Percentiles rank a stretch among this genome's conserved stretches.
Evolutionary conservation across 2,888 invertebrate genomes (phyloP).

Genomic region (Drosophila suboccidentalis): DNA sequence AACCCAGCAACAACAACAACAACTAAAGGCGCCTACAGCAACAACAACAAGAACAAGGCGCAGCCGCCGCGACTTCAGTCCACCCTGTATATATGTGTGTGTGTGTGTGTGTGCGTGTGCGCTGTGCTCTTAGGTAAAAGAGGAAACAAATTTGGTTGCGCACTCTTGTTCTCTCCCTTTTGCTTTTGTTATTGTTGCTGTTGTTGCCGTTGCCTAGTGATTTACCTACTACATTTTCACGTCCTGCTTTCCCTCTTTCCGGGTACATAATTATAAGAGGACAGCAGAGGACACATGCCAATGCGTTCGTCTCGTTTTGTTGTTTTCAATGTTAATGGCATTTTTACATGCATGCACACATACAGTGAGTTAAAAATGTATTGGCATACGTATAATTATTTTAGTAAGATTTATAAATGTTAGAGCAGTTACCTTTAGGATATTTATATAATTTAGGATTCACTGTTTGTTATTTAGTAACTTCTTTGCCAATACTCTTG

Average conservation of each 20-base stretch:
- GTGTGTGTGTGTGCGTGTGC: conserved; percentile 21
- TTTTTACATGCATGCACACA: conserved; percentile 45
- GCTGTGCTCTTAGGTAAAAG: conserved; percentile 35
- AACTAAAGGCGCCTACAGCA: conserved; percentile 24
- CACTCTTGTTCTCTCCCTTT: conserved; percentile 19
- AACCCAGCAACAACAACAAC: conserved; percentile 32
- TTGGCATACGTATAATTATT: neutral
- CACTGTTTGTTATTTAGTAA: neutral
- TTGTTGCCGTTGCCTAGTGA: conserved; percentile 35
- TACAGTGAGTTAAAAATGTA: conserved; percentile 1
- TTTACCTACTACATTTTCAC: conserved; percentile 58
- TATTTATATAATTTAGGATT: neutral
- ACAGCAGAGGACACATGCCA: conserved; percentile 56
- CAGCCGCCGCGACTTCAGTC: conserved; percentile 20
- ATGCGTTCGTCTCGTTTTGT: conserved; percentile 38
- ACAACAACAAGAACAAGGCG: conserved; percentile 29
- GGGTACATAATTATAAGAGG: conserved; percentile 46
- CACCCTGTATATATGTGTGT: neutral
- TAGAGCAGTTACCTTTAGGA: neutral
- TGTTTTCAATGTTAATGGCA: conserved; percentile 72
- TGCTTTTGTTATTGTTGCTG: conserved; percentile 36
- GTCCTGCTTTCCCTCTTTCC: conserved; percentile 37
- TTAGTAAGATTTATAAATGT: neutral
- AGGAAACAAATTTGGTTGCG: conserved; percentile 36
- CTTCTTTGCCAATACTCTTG: neutral